Base-by-base conservation (phyloP, 2,888 invertebrate genomes). In the Cephonodes hylas region DNA sequence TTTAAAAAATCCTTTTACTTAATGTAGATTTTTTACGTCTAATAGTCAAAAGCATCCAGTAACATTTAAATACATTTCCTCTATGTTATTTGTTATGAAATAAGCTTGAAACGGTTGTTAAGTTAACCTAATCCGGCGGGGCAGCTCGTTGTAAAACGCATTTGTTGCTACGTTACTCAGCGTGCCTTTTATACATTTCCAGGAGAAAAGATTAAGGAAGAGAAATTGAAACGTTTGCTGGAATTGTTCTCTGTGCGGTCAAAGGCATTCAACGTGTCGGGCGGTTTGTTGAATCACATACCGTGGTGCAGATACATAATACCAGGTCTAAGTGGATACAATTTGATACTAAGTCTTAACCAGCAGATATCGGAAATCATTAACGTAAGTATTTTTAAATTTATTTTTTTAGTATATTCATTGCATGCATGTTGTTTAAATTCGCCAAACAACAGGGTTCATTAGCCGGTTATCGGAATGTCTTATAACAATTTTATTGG, bases 231-330 rank as follows among this genome's bases (percentile, higher is more conserved):
- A 57, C 71, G 73, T 53, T 73, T 90, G 58, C 65, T 90, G 48
- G 80, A 84, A 1, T 69, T 90, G 56, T 76, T 90, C 46, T 72
- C 73, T 48, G 73, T 77, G 42, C 75, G 87, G 38, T 81, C 84
- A 1, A 93, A 91, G 70, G 83, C 93, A 13, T 93, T 94, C 64
- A 94, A 95, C 53, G 94, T 95, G 77, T 93, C 95, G 3, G 96
- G 96, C 1, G 96, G 96, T 0, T 77, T 95, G 63, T 79, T 96
- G 7, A 95, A 95, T 69, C 94, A 95, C 70, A 85, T 95, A 76
- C 96, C 96, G 0, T 94, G 95, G 84, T 80, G 95, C 61, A 89
- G 96, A 61, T 94, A 93, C 73, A 68, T 96, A 7, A 93, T 94
- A 3, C 96, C 96, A 0, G 87, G 93, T 63, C 73, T 89, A 22